phyloP scores from a whole-genome alignment of 2,797 vertebrate genomes.

The Helarctos malayanus region DNA sequence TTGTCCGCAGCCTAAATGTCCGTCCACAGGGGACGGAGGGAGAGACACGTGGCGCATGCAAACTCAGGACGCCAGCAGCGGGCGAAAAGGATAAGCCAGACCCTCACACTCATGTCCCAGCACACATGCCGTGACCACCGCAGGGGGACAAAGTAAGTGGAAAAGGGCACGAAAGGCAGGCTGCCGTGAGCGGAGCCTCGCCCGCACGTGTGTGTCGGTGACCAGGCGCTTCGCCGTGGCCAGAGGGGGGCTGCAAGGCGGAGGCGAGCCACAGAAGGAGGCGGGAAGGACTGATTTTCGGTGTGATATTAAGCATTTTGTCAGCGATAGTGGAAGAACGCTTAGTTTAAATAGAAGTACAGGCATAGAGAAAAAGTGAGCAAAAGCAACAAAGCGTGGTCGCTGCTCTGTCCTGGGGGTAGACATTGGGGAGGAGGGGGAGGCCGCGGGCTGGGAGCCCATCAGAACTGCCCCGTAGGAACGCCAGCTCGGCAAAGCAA shows the following conservation, averaged over 20 bases:
- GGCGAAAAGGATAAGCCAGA: background rate
- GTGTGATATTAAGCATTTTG: background rate
- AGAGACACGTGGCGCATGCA: background rate
- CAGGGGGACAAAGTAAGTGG: background rate
- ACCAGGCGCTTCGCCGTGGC: rapidly evolving
- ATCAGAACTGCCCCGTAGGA: background rate
- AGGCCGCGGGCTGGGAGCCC: background rate
- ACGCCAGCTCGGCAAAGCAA: background rate
- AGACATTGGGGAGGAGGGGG: background rate
- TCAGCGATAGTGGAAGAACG: background rate
- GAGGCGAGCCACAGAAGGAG: background rate
- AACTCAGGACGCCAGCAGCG: background rate
- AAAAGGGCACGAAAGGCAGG: background rate
- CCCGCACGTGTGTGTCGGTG: background rate
- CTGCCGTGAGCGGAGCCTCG: rapidly evolving
- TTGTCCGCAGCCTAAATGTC: background rate
- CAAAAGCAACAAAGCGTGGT: no score
- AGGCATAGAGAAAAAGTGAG: background rate
- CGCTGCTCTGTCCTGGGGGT: rapidly evolving
- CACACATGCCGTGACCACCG: rapidly evolving
- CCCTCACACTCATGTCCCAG: background rate
- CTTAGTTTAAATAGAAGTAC: no score
- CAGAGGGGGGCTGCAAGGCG: no score
- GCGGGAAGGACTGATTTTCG: rapidly evolving
- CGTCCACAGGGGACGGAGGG: background rate